Evolutionary conservation across 2,797 vertebrate species (phyloP), one percentile per base, ranked within the genome.

Genomic region (Channa striata): DNA sequence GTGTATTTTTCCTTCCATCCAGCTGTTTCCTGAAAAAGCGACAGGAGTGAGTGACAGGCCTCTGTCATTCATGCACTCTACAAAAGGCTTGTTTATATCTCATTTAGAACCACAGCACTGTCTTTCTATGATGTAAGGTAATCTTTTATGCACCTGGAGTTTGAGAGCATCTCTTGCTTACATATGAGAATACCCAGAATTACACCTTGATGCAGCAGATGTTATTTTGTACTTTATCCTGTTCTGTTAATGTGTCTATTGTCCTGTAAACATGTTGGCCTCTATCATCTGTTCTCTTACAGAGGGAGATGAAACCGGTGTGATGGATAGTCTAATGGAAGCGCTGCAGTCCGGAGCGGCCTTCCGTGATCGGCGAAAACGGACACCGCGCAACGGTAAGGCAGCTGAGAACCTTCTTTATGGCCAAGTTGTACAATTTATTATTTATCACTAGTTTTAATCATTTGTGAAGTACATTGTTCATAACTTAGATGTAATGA

Each of bases 301-400:
- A 99, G 98, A 99, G 84, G 97, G 97, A 80, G 97, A 99, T 70
- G 97, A 98, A 93, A 99, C 96, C 0, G 98, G 98, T 13, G 97
- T 99, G 92, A 99, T 99, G 97, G 98, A 99, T 93, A 98, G 96
- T 68, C 93, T 99, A 87, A 96, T 99, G 85, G 97, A 99, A 86
- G 97, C 98, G 58, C 88, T 99, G 66, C 97, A 99, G 84, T 98
- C 98, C 1, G 98, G 98, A 86, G 97, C 96, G 13, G 97, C 97
- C 0, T 99, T 99, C 94, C 92, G 97, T 37, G 97, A 99, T 91
- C 95, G 98, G 6, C 91, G 98, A 94, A 99, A 99, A 95, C 93
- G 97, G 69, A 96, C 93, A 54, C 96, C 97, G 0, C 96, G 97
- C 58, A 94, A 91, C 34, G 97, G 98, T 97, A 94, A 93, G 91